Percentiles rank a stretch among this genome's conserved stretches.
Evolutionary conservation across 2,797 vertebrate species (phyloP).

Genomic region (Halcyon chelicuti): DNA sequence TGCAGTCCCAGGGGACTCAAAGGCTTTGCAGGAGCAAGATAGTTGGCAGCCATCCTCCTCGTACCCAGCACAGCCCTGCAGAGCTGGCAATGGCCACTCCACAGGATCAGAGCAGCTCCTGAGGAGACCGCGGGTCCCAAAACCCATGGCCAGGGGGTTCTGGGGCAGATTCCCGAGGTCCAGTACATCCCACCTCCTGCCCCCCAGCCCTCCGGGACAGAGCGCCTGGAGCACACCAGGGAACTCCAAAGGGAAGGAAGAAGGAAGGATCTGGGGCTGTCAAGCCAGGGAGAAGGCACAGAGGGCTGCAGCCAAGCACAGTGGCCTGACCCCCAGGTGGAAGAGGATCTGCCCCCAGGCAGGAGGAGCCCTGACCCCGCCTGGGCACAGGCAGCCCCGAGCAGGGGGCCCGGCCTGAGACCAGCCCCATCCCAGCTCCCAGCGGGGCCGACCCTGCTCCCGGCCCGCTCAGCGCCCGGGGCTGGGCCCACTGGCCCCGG

Average conservation of each 20-base stretch:
- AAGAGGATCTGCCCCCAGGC: background rate
- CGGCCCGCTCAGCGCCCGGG: background rate
- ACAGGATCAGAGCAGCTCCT: background rate
- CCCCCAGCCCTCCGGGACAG: fast-evolving
- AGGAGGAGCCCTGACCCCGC: background rate
- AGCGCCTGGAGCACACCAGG: background rate
- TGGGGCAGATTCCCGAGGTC: background rate
- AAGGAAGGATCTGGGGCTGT: background rate
- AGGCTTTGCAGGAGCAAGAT: background rate
- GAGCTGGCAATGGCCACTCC: fast-evolving
- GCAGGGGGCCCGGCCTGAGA: background rate
- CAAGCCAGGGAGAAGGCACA: background rate
- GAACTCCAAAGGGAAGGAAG: too few species aligned
- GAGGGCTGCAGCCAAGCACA: background rate
- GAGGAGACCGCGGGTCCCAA: background rate
- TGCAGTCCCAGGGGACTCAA: background rate
- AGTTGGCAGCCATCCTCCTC: background rate
- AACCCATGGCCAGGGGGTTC: fast-evolving
- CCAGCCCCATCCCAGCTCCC: background rate
- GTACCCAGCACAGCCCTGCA: too few species aligned
- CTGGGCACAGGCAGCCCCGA: background rate
- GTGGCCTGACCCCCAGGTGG: background rate
- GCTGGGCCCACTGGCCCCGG: too few species aligned
- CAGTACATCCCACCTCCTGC: fast-evolving
- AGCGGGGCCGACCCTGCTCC: background rate